These are phyloP conservation scores for Catharus minimus DNA, from an alignment of 2,113 vertebrate genomes.

Conservation along the genomic window DNA sequence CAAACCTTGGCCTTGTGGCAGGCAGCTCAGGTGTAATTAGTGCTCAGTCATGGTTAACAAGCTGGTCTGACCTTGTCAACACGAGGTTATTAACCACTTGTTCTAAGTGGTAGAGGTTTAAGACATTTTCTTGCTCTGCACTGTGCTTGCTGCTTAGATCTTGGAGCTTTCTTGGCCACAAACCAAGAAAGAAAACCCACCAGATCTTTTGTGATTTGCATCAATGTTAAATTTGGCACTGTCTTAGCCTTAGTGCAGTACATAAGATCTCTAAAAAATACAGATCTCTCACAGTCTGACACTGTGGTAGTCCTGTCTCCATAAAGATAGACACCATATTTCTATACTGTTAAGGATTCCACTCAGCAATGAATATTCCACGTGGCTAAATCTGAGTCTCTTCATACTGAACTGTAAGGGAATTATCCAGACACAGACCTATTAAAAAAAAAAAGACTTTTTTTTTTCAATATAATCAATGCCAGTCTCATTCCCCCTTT, in stretches of 20 bases:
- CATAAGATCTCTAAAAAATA: neutral
- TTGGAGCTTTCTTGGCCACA: neutral
- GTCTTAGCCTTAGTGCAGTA: neutral
- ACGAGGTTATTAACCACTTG: neutral
- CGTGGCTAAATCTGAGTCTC: neutral
- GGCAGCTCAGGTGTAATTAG: neutral
- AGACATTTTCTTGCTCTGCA: neutral
- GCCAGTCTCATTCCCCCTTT: neutral
- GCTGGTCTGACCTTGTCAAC: neutral
- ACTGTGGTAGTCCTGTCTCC: neutral
- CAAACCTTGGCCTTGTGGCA: neutral
- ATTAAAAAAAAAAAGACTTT: neutral
- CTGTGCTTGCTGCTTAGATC: neutral
- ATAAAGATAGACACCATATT: neutral
- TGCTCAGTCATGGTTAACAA: neutral
- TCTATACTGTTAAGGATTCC: neutral
- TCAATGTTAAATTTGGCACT: neutral
- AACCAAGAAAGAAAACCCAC: neutral
- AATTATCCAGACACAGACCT: neutral
- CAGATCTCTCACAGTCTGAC: neutral
- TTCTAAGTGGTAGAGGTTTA: neutral
- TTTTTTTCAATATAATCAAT: neutral
- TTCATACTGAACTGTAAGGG: neutral
- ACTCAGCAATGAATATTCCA: neutral
- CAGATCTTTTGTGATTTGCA: neutral